phyloP scores from a whole-genome alignment of 2,888 invertebrate species.

The Erynnis tages region DNA sequence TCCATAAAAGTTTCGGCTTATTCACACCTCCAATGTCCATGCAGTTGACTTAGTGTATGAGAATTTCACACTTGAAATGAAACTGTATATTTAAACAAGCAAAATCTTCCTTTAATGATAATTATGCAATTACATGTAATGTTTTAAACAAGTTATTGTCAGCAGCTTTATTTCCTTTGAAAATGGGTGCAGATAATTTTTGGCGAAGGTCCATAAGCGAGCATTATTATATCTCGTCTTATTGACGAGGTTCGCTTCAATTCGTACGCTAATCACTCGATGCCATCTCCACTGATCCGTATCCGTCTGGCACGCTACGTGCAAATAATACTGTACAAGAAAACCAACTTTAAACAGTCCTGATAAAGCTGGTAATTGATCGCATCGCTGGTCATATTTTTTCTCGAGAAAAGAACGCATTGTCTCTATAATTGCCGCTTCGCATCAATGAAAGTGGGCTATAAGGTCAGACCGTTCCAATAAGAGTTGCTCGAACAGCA shows the following conservation, averaged over 20 bases:
- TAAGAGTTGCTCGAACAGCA: slow-evolving; percentile 39
- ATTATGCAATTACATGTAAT: no score
- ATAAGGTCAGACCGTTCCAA: slow-evolving; percentile 49
- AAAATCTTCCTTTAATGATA: no score
- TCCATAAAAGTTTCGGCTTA: no score
- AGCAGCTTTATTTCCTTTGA: not conserved
- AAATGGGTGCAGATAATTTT: slow-evolving; percentile 2
- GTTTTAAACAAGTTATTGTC: not conserved
- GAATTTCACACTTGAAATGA: no score
- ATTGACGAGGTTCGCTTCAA: slow-evolving; percentile 27
- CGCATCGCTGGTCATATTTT: slow-evolving; percentile 10
- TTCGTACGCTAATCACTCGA: slow-evolving; percentile 36
- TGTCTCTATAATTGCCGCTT: slow-evolving; percentile 48
- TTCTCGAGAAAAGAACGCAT: slow-evolving; percentile 36
- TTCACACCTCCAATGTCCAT: no score
- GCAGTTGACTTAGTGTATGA: no score
- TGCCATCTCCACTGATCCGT: slow-evolving; percentile 45
- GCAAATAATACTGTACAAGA: not conserved
- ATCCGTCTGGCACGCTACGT: slow-evolving; percentile 37
- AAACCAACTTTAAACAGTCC: not conserved
- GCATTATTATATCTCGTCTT: not conserved
- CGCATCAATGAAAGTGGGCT: slow-evolving; percentile 51
- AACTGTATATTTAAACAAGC: no score
- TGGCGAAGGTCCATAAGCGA: slow-evolving; percentile 1
- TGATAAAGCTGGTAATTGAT: not conserved